phyloP scores from a whole-genome alignment of 2,888 invertebrate genomes.

The Ophion obscuratus region DNA sequence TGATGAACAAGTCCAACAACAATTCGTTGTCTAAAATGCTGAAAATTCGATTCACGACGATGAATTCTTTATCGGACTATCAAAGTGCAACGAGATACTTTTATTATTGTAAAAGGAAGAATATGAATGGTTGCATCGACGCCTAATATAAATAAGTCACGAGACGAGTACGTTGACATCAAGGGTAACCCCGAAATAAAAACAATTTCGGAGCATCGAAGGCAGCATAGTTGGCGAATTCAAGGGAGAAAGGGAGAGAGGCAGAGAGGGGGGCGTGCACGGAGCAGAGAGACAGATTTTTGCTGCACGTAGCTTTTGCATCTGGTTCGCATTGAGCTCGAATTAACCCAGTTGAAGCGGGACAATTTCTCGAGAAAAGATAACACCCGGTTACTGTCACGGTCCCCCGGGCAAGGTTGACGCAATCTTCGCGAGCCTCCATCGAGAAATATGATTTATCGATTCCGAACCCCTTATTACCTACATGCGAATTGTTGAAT shows the following conservation, averaged over 20 bases:
- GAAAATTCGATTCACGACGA: no score
- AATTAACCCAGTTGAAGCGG: conserved; percentile 63
- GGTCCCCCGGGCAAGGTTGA: conserved; percentile 58
- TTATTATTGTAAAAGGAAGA: no score
- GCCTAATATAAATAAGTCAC: no score
- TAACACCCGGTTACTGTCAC: conserved; percentile 50
- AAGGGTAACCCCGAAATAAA: conserved; percentile 24
- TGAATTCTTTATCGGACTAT: no score
- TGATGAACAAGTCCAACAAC: no score
- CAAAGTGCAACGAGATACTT: no score
- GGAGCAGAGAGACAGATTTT: conserved; percentile 15
- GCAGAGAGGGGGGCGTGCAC: conserved; percentile 9
- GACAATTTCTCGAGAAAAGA: conserved; percentile 56
- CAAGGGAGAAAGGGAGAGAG: conserved; percentile 12
- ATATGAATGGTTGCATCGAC: no score
- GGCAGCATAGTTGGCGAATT: background rate
- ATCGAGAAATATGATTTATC: conserved; percentile 48
- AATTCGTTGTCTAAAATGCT: no score
- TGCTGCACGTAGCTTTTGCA: conserved; percentile 37
- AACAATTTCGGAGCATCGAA: background rate
- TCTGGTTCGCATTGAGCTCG: conserved; percentile 69
- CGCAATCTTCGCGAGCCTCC: conserved; percentile 46
- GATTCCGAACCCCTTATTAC: conserved; percentile 10
- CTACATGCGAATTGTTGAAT: conserved; percentile 20
- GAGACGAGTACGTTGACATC: conserved; percentile 27